phyloP scores from a whole-genome alignment of 2,888 invertebrate species.

The Neria commutata region DNA sequence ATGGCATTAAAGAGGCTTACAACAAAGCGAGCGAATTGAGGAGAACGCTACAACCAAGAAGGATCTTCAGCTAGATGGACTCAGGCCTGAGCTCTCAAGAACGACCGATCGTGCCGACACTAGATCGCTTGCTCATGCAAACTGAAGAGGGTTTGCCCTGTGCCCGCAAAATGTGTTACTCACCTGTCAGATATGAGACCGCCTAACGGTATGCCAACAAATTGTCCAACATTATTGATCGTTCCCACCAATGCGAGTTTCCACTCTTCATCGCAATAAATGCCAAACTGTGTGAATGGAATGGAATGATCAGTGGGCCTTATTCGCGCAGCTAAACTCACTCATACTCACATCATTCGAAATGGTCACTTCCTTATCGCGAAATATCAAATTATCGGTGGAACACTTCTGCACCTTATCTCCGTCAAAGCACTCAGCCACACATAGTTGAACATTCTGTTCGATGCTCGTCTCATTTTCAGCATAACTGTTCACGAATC shows the following conservation, averaged over 20 bases:
- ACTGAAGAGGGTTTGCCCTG: no score
- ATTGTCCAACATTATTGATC: slow-evolving; percentile 75
- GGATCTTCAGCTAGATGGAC: not conserved
- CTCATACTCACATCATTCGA: slow-evolving; percentile 69
- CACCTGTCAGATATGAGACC: slow-evolving; percentile 73
- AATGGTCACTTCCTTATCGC: slow-evolving; percentile 67
- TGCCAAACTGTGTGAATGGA: slow-evolving; percentile 51
- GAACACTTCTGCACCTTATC: slow-evolving; percentile 61
- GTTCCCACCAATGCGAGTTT: slow-evolving; percentile 76
- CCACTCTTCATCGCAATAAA: slow-evolving; percentile 66
- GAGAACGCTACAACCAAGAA: no score
- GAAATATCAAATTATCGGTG: slow-evolving; percentile 65
- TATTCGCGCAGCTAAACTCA: slow-evolving; percentile 7
- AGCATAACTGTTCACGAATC: slow-evolving; percentile 47
- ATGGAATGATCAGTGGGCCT: not conserved
- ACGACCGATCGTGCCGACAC: not conserved
- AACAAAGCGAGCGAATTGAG: no score
- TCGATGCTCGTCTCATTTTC: slow-evolving; percentile 24
- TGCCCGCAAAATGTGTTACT: no score
- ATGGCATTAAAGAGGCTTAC: no score
- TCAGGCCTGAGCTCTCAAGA: not conserved
- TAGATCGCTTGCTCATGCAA: no score
- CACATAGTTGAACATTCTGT: no score
- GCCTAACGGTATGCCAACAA: slow-evolving; percentile 71
- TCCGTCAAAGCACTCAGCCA: no score